phyloP scores from a whole-genome alignment of 2,113 vertebrate species.

The Mionectes macconnelli region DNA sequence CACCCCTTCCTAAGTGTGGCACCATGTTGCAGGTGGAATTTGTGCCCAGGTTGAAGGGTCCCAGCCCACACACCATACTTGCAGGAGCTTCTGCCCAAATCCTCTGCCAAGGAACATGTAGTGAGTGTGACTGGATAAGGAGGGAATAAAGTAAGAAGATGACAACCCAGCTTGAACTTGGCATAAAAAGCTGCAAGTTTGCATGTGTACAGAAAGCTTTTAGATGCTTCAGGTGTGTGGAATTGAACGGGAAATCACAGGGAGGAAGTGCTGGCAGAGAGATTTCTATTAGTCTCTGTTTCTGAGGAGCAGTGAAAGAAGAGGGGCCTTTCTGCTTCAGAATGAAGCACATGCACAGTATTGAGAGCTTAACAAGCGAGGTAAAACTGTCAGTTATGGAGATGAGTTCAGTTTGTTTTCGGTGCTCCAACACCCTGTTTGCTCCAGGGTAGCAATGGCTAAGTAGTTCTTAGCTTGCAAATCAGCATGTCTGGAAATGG shows the following conservation, averaged over 20 bases:
- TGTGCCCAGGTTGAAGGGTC: background rate
- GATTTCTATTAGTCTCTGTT: background rate
- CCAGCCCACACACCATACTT: background rate
- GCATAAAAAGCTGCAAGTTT: background rate
- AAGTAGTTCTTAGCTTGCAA: background rate
- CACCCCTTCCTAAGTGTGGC: background rate
- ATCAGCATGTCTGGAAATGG: background rate
- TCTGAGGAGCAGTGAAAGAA: background rate
- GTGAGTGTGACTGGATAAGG: background rate
- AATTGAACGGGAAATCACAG: background rate
- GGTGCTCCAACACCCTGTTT: background rate
- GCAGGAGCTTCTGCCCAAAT: background rate
- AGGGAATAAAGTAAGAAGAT: background rate
- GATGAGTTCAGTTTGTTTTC: slow-evolving; percentile 1
- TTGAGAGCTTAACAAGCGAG: background rate
- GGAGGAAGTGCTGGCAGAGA: background rate
- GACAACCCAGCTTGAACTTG: background rate
- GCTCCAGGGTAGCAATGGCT: background rate
- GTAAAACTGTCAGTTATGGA: background rate
- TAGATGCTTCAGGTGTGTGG: background rate
- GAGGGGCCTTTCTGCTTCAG: background rate
- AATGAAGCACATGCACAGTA: background rate
- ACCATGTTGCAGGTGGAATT: background rate
- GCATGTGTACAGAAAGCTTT: background rate
- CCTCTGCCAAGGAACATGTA: background rate